Evolutionary conservation across 2,797 vertebrate genomes (phyloP), one percentile per base, ranked within the genome.

Genomic region (Lutjanus campechanus): DNA sequence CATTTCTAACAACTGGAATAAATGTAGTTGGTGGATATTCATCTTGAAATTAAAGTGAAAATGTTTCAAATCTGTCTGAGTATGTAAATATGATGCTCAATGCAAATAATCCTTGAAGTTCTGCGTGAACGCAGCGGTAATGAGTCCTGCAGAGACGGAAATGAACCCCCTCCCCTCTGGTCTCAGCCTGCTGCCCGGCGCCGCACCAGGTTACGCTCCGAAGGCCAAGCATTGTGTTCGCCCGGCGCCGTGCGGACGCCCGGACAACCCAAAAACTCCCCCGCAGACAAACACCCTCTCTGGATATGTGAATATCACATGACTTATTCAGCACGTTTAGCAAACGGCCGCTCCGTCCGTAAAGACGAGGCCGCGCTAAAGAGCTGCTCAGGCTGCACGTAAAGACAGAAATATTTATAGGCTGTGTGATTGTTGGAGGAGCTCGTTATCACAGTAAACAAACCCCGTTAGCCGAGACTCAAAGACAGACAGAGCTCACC

Each of bases 391-490:
- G 36, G 49, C 44, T 70, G 49, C 36, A 36, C 25, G 20, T 40
- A 25, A 19, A 80, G 49, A 69, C 6, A 68, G 64, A 77, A 73
- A 61, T 75, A 63, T 68, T 75, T 22, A 63, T 58, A 53, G 8
- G 46, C 63, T 56, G 16, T 50, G 76, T 40, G 63, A 56, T 51
- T 63, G 25, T 43, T 72, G 71, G 29, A 68, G 68, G 20, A 58
- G 81, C 73, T 81, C n/a, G 69, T 86, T 82, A 77, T 55, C 63
- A 36, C 13, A 0, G 61, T 64, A 71, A 78, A 81, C 71, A 77
- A 79, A 61, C 12, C 56, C 53, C 55, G 13, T 19, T 1, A 55
- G 61, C 15, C 19, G 19, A 54, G 51, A 58, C 58, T 74, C 60
- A 62, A 41, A 81, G 73, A 55, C 69, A n/a, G 66, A 47, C 41